Evolutionary conservation across 2,797 vertebrate genomes (phyloP).

Genomic region (Semotilus atromaculatus): DNA sequence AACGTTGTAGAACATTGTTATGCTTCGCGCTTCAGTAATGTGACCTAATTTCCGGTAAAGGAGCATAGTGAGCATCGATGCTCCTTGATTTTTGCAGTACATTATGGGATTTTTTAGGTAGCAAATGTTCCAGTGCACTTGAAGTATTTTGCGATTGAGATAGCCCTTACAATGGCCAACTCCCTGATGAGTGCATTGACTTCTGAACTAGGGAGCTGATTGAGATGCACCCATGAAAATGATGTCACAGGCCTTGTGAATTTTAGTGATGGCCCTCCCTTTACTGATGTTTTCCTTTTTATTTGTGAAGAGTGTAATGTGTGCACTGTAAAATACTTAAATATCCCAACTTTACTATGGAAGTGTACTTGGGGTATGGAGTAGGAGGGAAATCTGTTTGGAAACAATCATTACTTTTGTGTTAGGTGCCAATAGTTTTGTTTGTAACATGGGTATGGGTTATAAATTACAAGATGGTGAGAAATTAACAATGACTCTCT

Average conservation of each 20-base stretch:
- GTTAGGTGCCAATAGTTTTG: too few relatives aligned
- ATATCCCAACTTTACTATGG: background rate
- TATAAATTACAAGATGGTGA: background rate
- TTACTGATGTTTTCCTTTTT: constrained; percentile 1
- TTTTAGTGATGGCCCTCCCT: background rate
- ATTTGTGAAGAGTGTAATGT: background rate
- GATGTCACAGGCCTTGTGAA: too few relatives aligned
- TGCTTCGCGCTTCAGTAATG: background rate
- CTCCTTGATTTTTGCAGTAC: background rate
- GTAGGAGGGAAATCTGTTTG: background rate
- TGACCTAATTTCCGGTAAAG: background rate
- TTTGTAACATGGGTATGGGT: background rate
- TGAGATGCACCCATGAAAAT: background rate
- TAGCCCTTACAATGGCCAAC: background rate
- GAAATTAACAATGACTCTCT: background rate
- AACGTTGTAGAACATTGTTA: background rate
- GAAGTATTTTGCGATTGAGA: background rate
- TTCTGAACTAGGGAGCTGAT: background rate
- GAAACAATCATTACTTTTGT: background rate
- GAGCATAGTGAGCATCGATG: background rate
- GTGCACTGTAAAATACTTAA: background rate
- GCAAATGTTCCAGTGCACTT: too few relatives aligned
- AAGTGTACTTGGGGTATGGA: background rate
- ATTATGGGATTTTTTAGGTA: background rate
- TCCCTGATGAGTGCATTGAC: background rate